Evolutionary conservation across 2,888 invertebrate genomes (phyloP).

Genomic region (Deladenus siricidicola): DNA sequence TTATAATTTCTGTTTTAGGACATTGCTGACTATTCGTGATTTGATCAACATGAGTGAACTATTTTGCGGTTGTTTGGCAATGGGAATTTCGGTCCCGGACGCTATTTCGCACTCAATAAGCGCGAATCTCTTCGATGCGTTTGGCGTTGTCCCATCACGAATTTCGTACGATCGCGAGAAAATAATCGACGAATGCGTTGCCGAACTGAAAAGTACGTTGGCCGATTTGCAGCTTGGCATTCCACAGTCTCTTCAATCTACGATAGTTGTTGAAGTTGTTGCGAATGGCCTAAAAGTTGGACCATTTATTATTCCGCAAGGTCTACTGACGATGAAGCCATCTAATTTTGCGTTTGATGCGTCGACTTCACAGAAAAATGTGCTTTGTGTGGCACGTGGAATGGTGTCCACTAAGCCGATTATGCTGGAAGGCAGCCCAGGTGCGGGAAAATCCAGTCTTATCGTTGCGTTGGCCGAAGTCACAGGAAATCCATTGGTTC

Average conservation of each 20-base stretch:
- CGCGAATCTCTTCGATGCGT: constrained; percentile 21
- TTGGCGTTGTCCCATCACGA: constrained; percentile 23
- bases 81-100: background rate
- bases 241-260: too few species aligned
- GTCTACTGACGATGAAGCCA: background rate
- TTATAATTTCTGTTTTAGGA: constrained; percentile 27
- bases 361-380: constrained; percentile 60
- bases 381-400: constrained; percentile 74
- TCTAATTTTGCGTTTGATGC: constrained; percentile 24
- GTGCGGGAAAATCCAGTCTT: constrained; percentile 93
- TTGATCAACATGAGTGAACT: constrained; percentile 67
- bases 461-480: constrained; percentile 79
- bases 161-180: constrained; percentile 9
- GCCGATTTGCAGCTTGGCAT: too few species aligned
- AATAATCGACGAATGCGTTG: constrained; percentile 5
- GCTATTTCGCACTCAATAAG: constrained; percentile 16
- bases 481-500: constrained; percentile 73
- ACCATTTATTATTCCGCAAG: background rate
- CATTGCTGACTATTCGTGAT: constrained; percentile 41
- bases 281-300: constrained; percentile 3
- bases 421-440: constrained; percentile 83
- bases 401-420: constrained; percentile 73
- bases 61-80: constrained; percentile 17
- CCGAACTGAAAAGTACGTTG: background rate
- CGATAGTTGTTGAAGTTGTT: background rate